Conservation (phyloP, 2,797 vertebrate genomes). For the Carduelis carduelis region DNA sequence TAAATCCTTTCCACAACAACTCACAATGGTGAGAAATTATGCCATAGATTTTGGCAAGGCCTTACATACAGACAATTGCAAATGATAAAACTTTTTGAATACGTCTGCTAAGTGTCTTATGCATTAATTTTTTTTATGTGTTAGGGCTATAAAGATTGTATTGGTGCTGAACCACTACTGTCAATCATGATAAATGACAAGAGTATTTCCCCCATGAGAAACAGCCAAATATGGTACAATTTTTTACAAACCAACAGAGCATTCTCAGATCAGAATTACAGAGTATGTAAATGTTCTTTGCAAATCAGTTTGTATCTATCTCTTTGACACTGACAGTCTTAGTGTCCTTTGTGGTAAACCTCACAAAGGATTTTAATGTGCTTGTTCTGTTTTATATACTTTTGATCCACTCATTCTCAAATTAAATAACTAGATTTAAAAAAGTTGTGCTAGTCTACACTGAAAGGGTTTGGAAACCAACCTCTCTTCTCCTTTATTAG, state of each 20-base stretch:
- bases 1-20: neutral
- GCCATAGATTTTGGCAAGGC: neutral
- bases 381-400: neutral
- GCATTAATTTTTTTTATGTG: neutral
- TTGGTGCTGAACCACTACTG: neutral
- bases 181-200: neutral
- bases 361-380: neutral
- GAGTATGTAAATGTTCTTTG: neutral
- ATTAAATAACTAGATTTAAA: neutral
- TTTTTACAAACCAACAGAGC: neutral
- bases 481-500: neutral
- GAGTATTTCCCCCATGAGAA: neutral
- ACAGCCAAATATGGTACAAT: neutral
- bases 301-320: neutral
- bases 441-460: neutral
- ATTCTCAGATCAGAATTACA: neutral
- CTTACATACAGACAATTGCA: neutral
- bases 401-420: neutral
- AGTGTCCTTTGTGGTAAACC: neutral
- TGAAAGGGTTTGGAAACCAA: neutral
- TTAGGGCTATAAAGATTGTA: neutral
- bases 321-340: neutral
- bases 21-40: neutral
- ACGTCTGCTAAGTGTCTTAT: neutral
- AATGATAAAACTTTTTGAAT: neutral